A percentile compares a stretch with the other conserved stretches of the same genome.
Evolutionary conservation across 2,797 vertebrate species (phyloP).

Genomic region (Sciurus carolinensis): DNA sequence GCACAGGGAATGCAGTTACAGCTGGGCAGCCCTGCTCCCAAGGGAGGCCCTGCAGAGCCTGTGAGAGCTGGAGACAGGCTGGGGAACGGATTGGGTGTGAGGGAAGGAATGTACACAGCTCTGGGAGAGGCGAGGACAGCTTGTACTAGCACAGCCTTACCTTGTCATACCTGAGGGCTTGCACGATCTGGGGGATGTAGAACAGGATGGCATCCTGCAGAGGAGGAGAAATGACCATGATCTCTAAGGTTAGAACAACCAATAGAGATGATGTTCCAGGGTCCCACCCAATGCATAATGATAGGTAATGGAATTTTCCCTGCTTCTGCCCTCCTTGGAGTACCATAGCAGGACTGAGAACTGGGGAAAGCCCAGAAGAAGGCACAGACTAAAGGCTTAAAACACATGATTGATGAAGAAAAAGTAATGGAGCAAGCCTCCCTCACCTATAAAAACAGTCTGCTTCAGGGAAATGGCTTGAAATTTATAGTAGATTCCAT

Average conservation of each 20-base stretch:
- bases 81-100: not conserved
- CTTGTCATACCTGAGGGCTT: conserved; percentile 98
- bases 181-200: conserved; percentile 99
- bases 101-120: not conserved
- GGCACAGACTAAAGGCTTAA: not conserved
- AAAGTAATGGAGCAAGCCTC: not conserved
- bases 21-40: not conserved
- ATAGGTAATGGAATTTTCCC: not conserved
- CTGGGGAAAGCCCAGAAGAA: not conserved
- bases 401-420: not conserved
- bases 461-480: not conserved
- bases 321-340: not conserved
- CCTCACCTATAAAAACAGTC: no score
- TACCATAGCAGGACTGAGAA: not conserved
- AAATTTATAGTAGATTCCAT: not conserved
- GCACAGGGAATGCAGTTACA: not conserved
- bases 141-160: conserved; percentile 87
- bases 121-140: not conserved
- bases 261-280: not conserved
- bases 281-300: not conserved
- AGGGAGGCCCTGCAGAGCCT: not conserved
- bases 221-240: not conserved
- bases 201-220: conserved; percentile 97
- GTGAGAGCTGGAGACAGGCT: not conserved
- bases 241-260: not conserved